These are phyloP conservation scores for silkworm (Bombyx mori) DNA, from an alignment of 1,140 invertebrate genomes.

Conservation along the genomic window DNA sequence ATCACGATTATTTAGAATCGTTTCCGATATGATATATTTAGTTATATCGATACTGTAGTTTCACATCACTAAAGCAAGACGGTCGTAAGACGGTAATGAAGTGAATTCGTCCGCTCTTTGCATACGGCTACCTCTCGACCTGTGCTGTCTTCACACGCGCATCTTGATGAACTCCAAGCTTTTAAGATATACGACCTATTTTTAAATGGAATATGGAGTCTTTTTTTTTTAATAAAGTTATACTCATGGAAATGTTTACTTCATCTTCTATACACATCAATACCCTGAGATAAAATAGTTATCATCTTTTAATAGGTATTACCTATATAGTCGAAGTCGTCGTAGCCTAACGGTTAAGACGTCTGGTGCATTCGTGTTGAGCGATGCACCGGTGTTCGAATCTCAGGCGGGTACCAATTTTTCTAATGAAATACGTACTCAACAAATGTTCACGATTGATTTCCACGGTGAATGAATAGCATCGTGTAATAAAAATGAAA, in stretches of 20 bases:
- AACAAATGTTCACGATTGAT: too few species aligned
- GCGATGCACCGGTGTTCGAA: too few species aligned
- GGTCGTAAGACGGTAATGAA: slow-evolving; percentile 59
- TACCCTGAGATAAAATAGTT: neutral
- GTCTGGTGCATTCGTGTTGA: too few species aligned
- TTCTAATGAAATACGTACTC: too few species aligned
- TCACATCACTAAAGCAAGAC: slow-evolving; percentile 36
- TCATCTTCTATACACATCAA: neutral
- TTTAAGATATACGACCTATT: too few species aligned
- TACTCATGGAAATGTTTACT: neutral
- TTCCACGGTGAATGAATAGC: too few species aligned
- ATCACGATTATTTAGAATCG: too few species aligned
- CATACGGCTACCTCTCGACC: slow-evolving; percentile 33
- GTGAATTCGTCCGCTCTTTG: slow-evolving; percentile 49
- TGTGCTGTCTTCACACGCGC: slow-evolving; percentile 45
- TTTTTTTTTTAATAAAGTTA: neutral
- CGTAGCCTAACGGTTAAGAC: too few species aligned
- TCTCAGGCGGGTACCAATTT: too few species aligned
- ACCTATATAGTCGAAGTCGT: too few species aligned
- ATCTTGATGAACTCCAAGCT: slow-evolving; percentile 35
- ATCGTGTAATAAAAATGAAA: too few species aligned
- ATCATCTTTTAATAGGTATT: neutral
- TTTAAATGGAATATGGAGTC: neutral
- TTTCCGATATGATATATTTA: too few species aligned
- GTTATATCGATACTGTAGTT: neutral